Evolutionary conservation across 1,140 invertebrate species (phyloP).

Genomic region (Conus ventricosus): DNA sequence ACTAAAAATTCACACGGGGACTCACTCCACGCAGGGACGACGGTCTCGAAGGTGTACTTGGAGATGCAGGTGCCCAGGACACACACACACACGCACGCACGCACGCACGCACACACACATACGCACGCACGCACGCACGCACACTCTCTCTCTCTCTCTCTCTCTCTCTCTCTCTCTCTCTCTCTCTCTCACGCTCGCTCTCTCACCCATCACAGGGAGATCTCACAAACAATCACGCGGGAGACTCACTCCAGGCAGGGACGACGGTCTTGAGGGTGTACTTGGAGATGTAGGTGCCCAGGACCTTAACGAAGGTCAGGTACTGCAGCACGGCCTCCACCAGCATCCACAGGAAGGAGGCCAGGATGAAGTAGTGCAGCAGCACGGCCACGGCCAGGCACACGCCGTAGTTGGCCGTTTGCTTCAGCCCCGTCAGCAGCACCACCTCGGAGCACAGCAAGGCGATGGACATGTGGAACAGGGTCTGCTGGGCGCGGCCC

Average conservation of each 20-base stretch:
- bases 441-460: constrained; percentile 64
- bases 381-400: constrained; percentile 72
- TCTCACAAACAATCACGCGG: no score
- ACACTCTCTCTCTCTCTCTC: no score
- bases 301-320: constrained; percentile 75
- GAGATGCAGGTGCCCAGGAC: constrained; percentile 75
- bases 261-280: constrained; percentile 74
- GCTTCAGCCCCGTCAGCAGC: constrained; percentile 66
- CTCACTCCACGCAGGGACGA: constrained; percentile 75
- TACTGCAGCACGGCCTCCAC: constrained; percentile 76
- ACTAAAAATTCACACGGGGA: not conserved
- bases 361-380: constrained; percentile 76
- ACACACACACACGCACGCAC: no score
- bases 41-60: constrained; percentile 73
- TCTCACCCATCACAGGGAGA: no score
- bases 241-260: constrained; percentile 74
- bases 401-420: constrained; percentile 58
- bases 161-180: no score
- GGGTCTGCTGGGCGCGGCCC: constrained; percentile 68
- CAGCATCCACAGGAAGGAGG: constrained; percentile 77
- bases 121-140: no score
- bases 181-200: no score
- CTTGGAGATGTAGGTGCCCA: constrained; percentile 74
- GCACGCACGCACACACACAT: no score
- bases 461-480: constrained; percentile 68